Conservation (phyloP, 2,797 vertebrate genomes). For the Distichodus sexfasciatus region DNA sequence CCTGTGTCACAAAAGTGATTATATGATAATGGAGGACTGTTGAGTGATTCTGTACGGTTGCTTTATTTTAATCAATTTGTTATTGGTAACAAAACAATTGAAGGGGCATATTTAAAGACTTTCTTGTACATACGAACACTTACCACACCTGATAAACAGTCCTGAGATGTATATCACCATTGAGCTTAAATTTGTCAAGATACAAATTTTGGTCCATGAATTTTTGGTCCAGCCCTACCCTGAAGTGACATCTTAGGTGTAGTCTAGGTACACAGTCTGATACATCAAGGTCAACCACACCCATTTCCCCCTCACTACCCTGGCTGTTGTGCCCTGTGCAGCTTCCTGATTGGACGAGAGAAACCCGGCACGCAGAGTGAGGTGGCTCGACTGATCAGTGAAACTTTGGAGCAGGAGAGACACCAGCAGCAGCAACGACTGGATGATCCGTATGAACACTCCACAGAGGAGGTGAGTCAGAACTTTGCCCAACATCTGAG, state of each 20-base stretch:
- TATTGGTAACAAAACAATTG: too few relatives aligned
- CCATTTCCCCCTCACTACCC: conserved; percentile 8
- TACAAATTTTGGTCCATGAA: background rate
- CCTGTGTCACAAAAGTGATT: too few relatives aligned
- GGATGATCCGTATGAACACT: conserved; percentile 84
- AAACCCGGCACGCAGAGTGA: conserved; percentile 90
- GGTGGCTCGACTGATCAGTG: conserved; percentile 90
- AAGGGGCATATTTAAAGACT: too few relatives aligned
- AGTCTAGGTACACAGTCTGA: background rate
- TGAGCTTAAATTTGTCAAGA: too few relatives aligned
- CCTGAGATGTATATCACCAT: too few relatives aligned
- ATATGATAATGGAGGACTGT: too few relatives aligned
- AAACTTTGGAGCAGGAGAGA: conserved; percentile 90
- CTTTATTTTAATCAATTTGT: too few relatives aligned
- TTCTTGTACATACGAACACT: too few relatives aligned
- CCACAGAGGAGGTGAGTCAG: conserved; percentile 77
- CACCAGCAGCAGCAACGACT: conserved; percentile 76
- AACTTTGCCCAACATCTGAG: background rate
- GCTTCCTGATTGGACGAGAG: conserved; percentile 91
- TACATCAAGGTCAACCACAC: background rate
- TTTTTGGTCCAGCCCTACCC: too few relatives aligned
- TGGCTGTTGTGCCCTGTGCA: conserved; percentile 51
- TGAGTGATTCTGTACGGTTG: too few relatives aligned
- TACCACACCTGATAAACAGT: too few relatives aligned
- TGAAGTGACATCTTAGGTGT: too few relatives aligned